A percentile compares a stretch with the other conserved stretches of the same genome.
Conservation (phyloP, 2,113 vertebrate species). For the Plecotus auritus region DNA sequence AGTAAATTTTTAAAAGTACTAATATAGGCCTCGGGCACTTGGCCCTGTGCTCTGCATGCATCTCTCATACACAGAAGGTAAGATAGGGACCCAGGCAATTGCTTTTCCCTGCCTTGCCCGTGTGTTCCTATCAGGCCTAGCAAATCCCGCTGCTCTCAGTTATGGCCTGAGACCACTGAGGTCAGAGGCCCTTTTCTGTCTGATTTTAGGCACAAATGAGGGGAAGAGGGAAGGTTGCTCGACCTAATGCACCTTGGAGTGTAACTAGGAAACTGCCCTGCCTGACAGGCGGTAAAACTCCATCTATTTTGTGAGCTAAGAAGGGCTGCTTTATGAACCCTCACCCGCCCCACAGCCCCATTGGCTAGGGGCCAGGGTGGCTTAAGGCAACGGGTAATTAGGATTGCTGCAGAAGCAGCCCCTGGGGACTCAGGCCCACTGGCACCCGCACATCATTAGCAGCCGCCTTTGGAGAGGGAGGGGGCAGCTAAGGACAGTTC, state of each 20-base stretch:
- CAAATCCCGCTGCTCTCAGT: neutral
- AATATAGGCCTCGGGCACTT: neutral
- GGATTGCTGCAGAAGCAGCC: constrained; percentile 20
- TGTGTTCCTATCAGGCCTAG: neutral
- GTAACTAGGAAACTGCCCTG: neutral
- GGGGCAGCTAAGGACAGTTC: neutral
- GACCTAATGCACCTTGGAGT: neutral
- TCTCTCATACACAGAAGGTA: constrained; percentile 19
- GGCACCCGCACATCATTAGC: neutral
- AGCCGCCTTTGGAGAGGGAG: neutral
- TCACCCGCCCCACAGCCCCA: neutral
- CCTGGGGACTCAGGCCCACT: neutral
- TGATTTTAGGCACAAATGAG: constrained; percentile 21
- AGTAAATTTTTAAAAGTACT: neutral
- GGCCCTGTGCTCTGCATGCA: neutral
- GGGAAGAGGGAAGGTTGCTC: neutral
- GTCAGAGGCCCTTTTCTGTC: neutral
- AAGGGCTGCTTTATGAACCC: neutral
- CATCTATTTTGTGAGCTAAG: neutral
- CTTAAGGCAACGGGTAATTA: constrained; percentile 45
- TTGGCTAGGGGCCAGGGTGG: neutral
- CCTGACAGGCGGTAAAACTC: neutral
- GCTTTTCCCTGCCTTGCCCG: neutral
- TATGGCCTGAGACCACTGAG: neutral
- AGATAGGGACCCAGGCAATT: neutral